Base-by-base conservation (phyloP, 2,888 invertebrate species). In the Prosopocoilus inquinatus region DNA sequence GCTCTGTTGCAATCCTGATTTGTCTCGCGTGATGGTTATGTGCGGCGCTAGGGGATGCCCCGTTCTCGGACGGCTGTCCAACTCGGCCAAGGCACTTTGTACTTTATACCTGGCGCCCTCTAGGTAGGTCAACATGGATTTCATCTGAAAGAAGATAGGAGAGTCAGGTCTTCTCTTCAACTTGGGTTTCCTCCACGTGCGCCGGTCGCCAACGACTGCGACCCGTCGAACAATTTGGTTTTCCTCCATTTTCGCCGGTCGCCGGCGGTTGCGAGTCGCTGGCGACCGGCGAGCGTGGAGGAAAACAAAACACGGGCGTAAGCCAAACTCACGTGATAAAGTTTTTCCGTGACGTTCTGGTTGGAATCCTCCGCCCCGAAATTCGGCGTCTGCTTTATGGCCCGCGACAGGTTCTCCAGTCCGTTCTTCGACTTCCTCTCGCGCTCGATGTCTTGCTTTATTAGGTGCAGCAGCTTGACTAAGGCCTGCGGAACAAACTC, bases 81-180 rank as follows among this genome's bases (percentile, higher is more conserved):
- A 75, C 72, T 93, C 93, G 52, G 89, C 86, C 47, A 96, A 77
- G 28, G 90, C 89, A 48, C 88, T 87, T 53, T 91, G 89, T 44
- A 96, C 86, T 79, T 96, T 96, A 74, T 89, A 91, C 64, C 91
- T 85, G 9, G 93, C 88, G 2, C 94, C 96, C 77, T 96, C 96
- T 69, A 96, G 79, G 74, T 94, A 96, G 9, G 93, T 89, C 63
- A 95, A 79, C 91, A 94, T 94, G 13, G 94, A 91, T 71, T 90
- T 87, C 84, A 95, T 93, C 95, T 96, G 77, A 4, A 79, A 79
- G 9, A 32, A 11, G 32, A 11, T n/a, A n/a, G 9, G 4, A 47
- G 32, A 15, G n/a, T n/a, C n/a, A n/a, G n/a, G n/a, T n/a, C n/a
- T n/a, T n/a, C n/a, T n/a, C n/a, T n/a, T n/a, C n/a, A n/a, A n/a